Evolutionary conservation across 2,113 vertebrate species (phyloP), one percentile per base, ranked within the genome.

Genomic region (Camelus bactrianus): DNA sequence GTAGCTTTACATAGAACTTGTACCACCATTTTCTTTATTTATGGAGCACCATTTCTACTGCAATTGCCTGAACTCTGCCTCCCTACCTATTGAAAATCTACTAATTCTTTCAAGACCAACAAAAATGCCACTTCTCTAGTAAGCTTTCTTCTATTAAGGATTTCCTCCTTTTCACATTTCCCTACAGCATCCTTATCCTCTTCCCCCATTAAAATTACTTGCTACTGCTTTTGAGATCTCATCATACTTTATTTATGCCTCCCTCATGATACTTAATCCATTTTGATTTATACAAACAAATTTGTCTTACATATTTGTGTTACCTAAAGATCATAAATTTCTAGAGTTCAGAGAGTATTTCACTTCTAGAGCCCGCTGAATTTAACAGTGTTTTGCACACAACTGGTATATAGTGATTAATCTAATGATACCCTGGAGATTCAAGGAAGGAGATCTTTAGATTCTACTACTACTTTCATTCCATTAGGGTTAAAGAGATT

Each of bases 221-320:
- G 46, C 17, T 81, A 79, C 28, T 65, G 64, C 46, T 80, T 91
- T 83, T 93, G 32, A 93, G 24, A 91, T 93, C 0, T 30, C 73
- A 82, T 24, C 77, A 20, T 24, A 73, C 5, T 83, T 88, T 83
- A 70, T 30, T 72, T 88, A 86, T 65, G 48, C 46, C 38, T 93
- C 20, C 77, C 38, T 76, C 72, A 90, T 70, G 19, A 5, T 64
- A 93, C 17, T 90, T 60, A 88, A 30, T 81, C 42, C 14, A 91
- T 56, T 93, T 92, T 93, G 1, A 91, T 64, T 88, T 88, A 13
- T 65, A 62, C 6, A 89, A 86, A 86, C 86, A 77, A 65, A 86
- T 89, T 94, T 58, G 5, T 52, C 20, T 95, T 81, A 48, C 42
- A 92, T 24, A 6, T 28, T 46, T 83, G 19, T 62, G 15, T 52